Evolutionary conservation across 92 coral and sea anemone species (phyloP), one percentile per base, ranked within the genome.

Genomic region (Siderastrea radians): DNA sequence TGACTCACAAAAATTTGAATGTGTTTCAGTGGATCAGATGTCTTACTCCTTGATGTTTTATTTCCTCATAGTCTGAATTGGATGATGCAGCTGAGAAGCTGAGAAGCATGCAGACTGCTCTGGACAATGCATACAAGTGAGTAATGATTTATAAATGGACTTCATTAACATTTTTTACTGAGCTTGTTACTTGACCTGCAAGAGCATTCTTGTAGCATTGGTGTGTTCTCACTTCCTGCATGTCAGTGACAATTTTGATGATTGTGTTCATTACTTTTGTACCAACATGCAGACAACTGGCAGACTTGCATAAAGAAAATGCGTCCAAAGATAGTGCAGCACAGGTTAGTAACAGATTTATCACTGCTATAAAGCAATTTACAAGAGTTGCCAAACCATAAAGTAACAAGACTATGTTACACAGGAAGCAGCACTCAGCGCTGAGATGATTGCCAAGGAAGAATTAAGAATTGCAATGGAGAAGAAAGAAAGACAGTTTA

Each of bases 61-160:
- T 75, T 47, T 49, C 64, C 76, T 83, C 77, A 16, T 68, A 97
- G 99, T 90, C 95, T 49, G 99, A 97, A 61, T 84, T 97, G 57
- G 99, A 97, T 55, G 99, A 97, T 75, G 92, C 95, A 61, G 82
- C 82, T 11, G 98, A 93, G 77, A 97, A 94, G 84, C 74, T 90
- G n/a, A 84, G 98, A 79, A 95, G 98, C 66, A 84, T 95, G 93
- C 98, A 97, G 64, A 84, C 96, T 70, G 95, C 98, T 51, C 92
- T 97, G 66, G 99, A 97, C 77, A 97, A 95, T 80, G 99, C 98
- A 7, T 97, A 97, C 86, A 97, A 97, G 99, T 97, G 78, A 94
- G 98, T 60, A 8, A 44, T 7, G 50, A 62, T 77, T 12, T 26
- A 26, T 26, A 26, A 26, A 26, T 26, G 38, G 38, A 26, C 38